A percentile compares a stretch with the other conserved stretches of the same genome.
These are phyloP conservation scores for Chrysolina haemoptera DNA, from an alignment of 2,888 invertebrate species.

Conservation along the genomic window DNA sequence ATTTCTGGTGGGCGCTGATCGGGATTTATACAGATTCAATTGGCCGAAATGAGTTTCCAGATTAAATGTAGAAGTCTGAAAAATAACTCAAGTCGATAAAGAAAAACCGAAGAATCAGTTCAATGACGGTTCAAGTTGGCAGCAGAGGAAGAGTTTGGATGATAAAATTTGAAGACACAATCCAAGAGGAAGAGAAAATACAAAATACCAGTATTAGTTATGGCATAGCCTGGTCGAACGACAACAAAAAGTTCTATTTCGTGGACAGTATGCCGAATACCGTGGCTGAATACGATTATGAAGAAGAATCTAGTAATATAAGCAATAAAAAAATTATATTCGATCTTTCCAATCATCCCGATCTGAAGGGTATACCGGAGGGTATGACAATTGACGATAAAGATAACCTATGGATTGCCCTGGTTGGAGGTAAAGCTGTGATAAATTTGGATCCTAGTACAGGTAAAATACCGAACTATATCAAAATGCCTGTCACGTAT, in stretches of 20 bases:
- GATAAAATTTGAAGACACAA: constrained; percentile 31
- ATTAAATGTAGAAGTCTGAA: constrained; percentile 50
- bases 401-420: constrained; percentile 82
- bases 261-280: constrained; percentile 79
- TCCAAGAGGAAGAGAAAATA: constrained; percentile 43
- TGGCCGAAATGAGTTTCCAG: constrained; percentile 65
- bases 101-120: constrained; percentile 68
- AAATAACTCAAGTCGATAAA: constrained; percentile 63
- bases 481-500: constrained; percentile 71
- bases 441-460: constrained; percentile 68
- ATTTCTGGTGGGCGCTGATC: constrained; percentile 67
- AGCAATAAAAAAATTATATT: constrained; percentile 71
- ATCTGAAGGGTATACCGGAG: constrained; percentile 76
- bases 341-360: constrained; percentile 72
- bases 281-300: constrained; percentile 79
- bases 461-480: constrained; percentile 66
- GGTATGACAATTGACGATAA: constrained; percentile 84
- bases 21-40: constrained; percentile 65
- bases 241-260: constrained; percentile 80
- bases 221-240: constrained; percentile 81
- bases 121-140: constrained; percentile 74
- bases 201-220: constrained; percentile 77
- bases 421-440: constrained; percentile 76
- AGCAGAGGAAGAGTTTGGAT: constrained; percentile 70
- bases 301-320: constrained; percentile 72